Evolutionary conservation across 2,888 invertebrate species (phyloP), one percentile per base, ranked within the genome.

Genomic region (Frankliniella intonsa): DNA sequence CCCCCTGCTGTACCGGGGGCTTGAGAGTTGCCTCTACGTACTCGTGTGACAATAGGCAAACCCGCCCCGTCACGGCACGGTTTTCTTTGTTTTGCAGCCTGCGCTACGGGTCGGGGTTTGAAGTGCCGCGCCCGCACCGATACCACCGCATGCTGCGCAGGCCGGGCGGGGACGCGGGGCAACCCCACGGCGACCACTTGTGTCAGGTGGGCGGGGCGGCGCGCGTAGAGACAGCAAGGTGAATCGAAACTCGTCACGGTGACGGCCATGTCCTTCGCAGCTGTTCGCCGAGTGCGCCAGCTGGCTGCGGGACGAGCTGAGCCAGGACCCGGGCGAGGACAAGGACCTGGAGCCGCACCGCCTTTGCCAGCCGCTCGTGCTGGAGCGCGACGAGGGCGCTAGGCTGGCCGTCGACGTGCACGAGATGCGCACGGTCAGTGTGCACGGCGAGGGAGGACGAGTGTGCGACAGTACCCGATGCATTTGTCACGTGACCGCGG

Each of bases 301-400:
- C 69, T 69, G 69, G 69, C 3, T n/a, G 22, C n/a, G 11, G 22
- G 0, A 5, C 22, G 22, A 69, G 69, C 69, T 69, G 9, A 22
- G n/a, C 69, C 38, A 38, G 38, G 38, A 38, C 38, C 38, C 69
- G 2, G 69, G 22, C 69, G 69, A 10, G 9, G 22, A 22, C 69
- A 69, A n/a, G 69, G 22, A 22, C 22, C 22, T 69, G 22, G 22
- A 69, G 69, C 22, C 69, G 69, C 69, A 22, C 69, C 69, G 69
- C 69, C 69, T 69, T 22, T 69, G 69, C 69, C 69, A 69, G 69
- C n/a, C 22, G 69, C 69, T 69, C n/a, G 22, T 22, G 9, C 69
- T 69, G 22, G 69, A 69, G 69, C 7, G 69, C n/a, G 69, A 69
- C 22, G 69, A 69, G 69, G 69, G 22, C 69, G 69, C 22, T 3